Evolutionary conservation across 1,140 invertebrate genomes (phyloP).

Genomic region (Neelides sp.): DNA sequence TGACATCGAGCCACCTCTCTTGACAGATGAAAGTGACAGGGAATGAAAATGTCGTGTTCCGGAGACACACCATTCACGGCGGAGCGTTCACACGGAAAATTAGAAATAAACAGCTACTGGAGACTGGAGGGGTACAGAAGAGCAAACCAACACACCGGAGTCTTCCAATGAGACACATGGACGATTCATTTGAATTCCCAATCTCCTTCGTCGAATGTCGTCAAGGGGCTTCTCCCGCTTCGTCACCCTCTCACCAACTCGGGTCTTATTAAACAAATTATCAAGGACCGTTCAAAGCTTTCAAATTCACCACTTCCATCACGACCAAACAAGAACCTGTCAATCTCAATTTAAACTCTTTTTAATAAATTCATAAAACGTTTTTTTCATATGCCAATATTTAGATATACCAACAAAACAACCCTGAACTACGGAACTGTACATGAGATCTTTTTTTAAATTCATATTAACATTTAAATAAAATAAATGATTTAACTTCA

Average conservation of each 20-base stretch:
- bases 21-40: constrained; percentile 11
- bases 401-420: no score
- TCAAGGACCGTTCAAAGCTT: background rate
- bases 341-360: no score
- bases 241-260: background rate
- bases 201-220: background rate
- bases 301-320: no score
- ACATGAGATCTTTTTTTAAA: no score
- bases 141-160: background rate
- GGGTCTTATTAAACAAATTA: constrained; percentile 1
- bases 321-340: no score
- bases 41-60: constrained; percentile 5
- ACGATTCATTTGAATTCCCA: background rate
- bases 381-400: no score
- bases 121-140: background rate
- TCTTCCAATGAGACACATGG: background rate
- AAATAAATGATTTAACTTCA: no score
- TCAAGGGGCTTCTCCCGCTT: background rate
- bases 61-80: constrained; percentile 12
- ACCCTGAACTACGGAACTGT: no score
- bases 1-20: no score
- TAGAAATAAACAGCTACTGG: constrained; percentile 24
- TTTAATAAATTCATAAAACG: no score
- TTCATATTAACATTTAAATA: no score
- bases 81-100: constrained; percentile 23